Percentiles rank a stretch among this genome's conserved stretches.
phyloP scores from a whole-genome alignment of 2,797 vertebrate species.

The Tarsius wallacei region DNA sequence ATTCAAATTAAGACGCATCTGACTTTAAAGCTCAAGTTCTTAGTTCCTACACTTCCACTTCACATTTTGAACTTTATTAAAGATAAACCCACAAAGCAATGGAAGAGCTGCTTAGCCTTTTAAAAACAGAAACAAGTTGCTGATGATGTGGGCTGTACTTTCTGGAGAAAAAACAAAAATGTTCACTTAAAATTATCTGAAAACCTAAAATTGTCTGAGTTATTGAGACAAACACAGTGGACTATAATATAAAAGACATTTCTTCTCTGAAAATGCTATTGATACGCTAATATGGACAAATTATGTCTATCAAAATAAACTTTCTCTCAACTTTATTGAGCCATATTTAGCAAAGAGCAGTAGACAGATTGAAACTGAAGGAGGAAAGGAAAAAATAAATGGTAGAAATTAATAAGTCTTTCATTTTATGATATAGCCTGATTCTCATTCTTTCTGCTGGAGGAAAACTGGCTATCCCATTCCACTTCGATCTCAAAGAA shows the following conservation, averaged over 20 bases:
- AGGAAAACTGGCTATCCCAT: constrained; percentile 28
- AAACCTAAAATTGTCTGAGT: not conserved
- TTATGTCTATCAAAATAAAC: not conserved
- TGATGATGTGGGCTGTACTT: not conserved
- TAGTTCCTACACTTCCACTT: not conserved
- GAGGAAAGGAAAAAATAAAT: not conserved
- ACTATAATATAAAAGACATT: not conserved
- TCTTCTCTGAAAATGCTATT: constrained; percentile 1
- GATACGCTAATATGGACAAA: not conserved
- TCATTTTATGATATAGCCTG: constrained; percentile 34
- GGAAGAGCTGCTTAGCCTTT: not conserved
- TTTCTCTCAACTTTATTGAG: constrained; percentile 1
- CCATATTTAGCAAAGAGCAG: constrained; percentile 5
- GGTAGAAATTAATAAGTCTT: constrained; percentile 2
- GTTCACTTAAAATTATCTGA: not conserved
- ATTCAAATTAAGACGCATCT: not conserved
- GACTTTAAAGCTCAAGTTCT: not conserved
- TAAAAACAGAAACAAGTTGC: not conserved
- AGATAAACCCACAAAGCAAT: not conserved
- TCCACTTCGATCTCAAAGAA: constrained; percentile 29
- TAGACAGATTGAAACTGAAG: constrained; percentile 31
- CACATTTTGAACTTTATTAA: not conserved
- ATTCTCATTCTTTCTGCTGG: constrained; percentile 11
- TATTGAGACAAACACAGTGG: not conserved
- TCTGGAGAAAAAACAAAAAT: not conserved